Evolutionary conservation across 2,797 vertebrate genomes (phyloP).

Genomic region (Micropoecilia bifurca): DNA sequence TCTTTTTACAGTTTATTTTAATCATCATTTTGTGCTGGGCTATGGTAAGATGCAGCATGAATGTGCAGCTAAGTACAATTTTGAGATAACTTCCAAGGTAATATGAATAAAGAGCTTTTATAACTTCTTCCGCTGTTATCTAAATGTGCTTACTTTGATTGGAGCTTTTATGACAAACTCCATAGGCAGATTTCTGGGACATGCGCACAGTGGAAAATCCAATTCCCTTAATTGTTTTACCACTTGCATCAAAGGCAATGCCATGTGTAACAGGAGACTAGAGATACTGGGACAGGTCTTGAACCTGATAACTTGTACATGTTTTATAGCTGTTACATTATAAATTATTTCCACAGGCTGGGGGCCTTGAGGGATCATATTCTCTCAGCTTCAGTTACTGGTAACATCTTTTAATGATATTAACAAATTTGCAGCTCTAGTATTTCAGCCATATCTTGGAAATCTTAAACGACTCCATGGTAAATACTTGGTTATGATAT

Average conservation of each 20-base stretch:
- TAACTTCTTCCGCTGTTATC: slow-evolving; percentile 19
- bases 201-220: slow-evolving; percentile 85
- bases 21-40: background rate
- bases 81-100: background rate
- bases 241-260: slow-evolving; percentile 84
- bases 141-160: slow-evolving; percentile 50
- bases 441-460: slow-evolving; percentile 97
- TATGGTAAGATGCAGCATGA: background rate
- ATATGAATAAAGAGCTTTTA: slow-evolving; percentile 15
- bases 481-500: slow-evolving; percentile 96
- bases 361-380: slow-evolving; percentile 88
- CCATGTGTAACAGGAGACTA: slow-evolving; percentile 87
- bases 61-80: background rate
- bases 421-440: slow-evolving; percentile 98
- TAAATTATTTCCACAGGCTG: slow-evolving; percentile 97
- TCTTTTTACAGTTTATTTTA: background rate
- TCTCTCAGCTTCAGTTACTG: slow-evolving; percentile 93
- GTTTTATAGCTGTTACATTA: slow-evolving; percentile 98
- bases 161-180: slow-evolving; percentile 57
- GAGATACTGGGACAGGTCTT: slow-evolving; percentile 88
- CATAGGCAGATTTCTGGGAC: slow-evolving; percentile 52
- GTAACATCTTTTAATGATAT: slow-evolving; percentile 99
- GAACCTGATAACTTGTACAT: slow-evolving; percentile 95
- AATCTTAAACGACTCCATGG: slow-evolving; percentile 97
- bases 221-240: slow-evolving; percentile 97